Base-by-base conservation (phyloP, 2,113 vertebrate genomes). In the Bettongia penicillata region DNA sequence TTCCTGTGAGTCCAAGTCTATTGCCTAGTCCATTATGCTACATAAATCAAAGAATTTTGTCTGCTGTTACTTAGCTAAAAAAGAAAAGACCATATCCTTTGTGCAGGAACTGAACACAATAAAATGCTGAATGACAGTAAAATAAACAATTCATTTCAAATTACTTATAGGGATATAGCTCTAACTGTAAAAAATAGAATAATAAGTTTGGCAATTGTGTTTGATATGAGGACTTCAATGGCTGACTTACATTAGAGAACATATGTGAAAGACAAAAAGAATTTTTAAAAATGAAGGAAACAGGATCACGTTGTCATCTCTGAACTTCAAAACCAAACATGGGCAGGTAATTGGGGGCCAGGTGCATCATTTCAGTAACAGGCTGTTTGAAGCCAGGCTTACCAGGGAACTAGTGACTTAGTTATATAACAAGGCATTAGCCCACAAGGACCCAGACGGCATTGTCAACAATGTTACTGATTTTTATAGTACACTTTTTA, bases 81-180 rank as follows among this genome's bases (percentile, higher is more conserved):
- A 0, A 49, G 91, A 14, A 1, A 57, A 14, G 61, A 14, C 1
- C 0, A 0, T 0, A 6, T 8, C 55, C 93, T 61, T 12, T 0
- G 31, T 84, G 43, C 11, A 7, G n/a, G 0, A 10, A 16, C 24
- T 7, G 0, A 53, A 31, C 52, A 2, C n/a, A 11, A 89, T 2
- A 91, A 92, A 90, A 50, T 61, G 92, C 90, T 2, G 0, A n/a
- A 52, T 0, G 89, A 95, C 26, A n/a, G 93, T 93, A 93, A 96
- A 97, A 93, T 25, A 96, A 94, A 93, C 94, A 93, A 68, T 94
- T 94, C 61, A 61, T 51, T 0, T 49, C 14, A 28, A 90, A 57
- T 95, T 95, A 93, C 93, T 96, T 95, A 95, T 97, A 96, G 95
- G 47, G 50, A 95, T 97, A 95, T 96, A 97, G 92, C 93, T 92